Evolutionary conservation across 2,888 invertebrate species (phyloP).

Genomic region (Hydraecia micacea): DNA sequence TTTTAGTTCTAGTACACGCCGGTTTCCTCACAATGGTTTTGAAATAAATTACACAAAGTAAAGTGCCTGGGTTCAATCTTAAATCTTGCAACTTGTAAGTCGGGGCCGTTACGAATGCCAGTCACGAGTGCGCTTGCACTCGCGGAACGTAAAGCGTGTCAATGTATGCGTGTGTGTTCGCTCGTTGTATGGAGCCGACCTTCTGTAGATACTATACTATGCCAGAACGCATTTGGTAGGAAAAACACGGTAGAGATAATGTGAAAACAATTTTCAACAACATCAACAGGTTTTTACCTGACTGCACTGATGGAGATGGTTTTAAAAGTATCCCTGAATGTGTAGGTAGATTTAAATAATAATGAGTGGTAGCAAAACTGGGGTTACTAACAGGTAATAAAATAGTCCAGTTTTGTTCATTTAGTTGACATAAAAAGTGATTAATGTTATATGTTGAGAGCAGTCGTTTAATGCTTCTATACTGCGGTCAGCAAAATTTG

Average conservation of each 20-base stretch:
- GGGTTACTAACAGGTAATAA: background rate
- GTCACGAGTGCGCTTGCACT: background rate
- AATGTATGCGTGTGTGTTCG: background rate
- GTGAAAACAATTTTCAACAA: conserved; percentile 45
- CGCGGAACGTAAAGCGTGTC: background rate
- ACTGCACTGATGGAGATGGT: conserved; percentile 5
- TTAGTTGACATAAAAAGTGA: no score
- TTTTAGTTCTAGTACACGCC: background rate
- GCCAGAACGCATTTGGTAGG: conserved; percentile 15
- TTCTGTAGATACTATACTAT: conserved; percentile 8
- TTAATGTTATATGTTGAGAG: background rate
- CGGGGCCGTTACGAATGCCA: background rate
- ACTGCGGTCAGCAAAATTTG: conserved; percentile 6
- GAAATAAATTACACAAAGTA: background rate
- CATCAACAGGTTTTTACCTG: conserved; percentile 15
- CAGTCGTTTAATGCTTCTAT: background rate
- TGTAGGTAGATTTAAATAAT: conserved; percentile 1
- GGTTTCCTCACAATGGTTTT: background rate
- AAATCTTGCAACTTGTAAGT: background rate
- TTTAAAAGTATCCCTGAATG: conserved; percentile 16
- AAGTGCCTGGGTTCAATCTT: background rate
- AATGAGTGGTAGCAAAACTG: background rate
- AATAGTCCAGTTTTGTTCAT: background rate
- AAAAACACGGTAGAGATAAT: conserved; percentile 37
- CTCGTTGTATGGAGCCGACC: background rate